Percentiles rank a stretch among this genome's conserved stretches.
Evolutionary conservation across 2,113 vertebrate species (phyloP).

Genomic region (Nanorana parkeri): DNA sequence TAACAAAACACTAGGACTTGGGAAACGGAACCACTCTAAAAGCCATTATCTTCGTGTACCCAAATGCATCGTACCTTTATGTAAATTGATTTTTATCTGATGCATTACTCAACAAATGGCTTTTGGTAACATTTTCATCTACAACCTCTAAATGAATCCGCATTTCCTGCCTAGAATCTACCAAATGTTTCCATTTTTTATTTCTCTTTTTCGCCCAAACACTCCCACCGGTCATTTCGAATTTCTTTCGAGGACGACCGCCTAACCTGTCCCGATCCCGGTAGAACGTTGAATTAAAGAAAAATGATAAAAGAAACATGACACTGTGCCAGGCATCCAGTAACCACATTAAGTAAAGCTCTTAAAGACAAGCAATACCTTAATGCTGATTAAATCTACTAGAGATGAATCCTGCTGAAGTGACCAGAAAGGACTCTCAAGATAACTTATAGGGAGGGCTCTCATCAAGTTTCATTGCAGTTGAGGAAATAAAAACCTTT

Average conservation of each 20-base stretch:
- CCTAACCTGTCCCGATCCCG: conserved; percentile 81
- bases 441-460: conserved; percentile 88
- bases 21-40: conserved; percentile 86
- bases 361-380: conserved; percentile 96
- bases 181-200: conserved; percentile 50
- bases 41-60: conserved; percentile 87
- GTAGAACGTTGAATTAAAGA: conserved; percentile 87
- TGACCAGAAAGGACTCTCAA: conserved; percentile 92
- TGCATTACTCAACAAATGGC: conserved; percentile 85
- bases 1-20: conserved; percentile 85
- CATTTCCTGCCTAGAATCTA: conserved; percentile 76
- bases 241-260: conserved; percentile 76
- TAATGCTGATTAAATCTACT: conserved; percentile 97
- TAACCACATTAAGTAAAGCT: conserved; percentile 97
- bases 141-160: conserved; percentile 81
- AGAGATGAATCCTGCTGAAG: conserved; percentile 90
- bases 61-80: conserved; percentile 86
- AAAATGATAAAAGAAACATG: conserved; percentile 73
- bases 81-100: conserved; percentile 87
- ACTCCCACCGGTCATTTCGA: conserved; percentile 82
- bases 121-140: conserved; percentile 85
- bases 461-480: conserved; percentile 96
- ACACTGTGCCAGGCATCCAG: conserved; percentile 88
- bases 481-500: conserved; percentile 78
- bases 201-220: conserved; percentile 63